A percentile compares a stretch with the other conserved stretches of the same genome.
Conservation (phyloP, 2,888 invertebrate species). For the Melanostoma scalare region DNA sequence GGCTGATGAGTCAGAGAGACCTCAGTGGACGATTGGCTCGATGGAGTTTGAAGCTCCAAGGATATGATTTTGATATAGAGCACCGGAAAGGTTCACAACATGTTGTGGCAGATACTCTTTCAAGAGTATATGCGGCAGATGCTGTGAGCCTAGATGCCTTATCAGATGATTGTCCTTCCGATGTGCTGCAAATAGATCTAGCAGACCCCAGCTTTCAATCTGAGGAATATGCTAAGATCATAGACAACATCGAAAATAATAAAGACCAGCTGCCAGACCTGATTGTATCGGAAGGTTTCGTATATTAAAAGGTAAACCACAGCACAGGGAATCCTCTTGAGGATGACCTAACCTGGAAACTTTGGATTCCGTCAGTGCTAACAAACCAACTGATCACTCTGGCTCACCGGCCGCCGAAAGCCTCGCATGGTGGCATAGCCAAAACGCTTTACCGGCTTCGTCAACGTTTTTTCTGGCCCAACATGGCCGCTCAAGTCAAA, state of each 20-base stretch:
- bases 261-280: constrained; percentile 14
- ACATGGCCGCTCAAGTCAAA: constrained; percentile 18
- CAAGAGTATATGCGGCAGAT: constrained; percentile 1
- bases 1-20: constrained; percentile 13
- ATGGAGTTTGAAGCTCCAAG: constrained; percentile 1
- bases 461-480: constrained; percentile 15
- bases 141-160: constrained; percentile 1
- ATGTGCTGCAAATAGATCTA: constrained; percentile 13
- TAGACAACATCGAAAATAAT: constrained; percentile 2
- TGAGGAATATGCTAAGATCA: constrained; percentile 6
- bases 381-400: constrained; percentile 2
- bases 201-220: constrained; percentile 12
- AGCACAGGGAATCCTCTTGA: constrained; percentile 15
- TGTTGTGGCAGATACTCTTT: constrained; percentile 6
- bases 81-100: constrained; percentile 1
- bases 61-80: neutral
- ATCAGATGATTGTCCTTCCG: neutral
- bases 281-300: constrained; percentile 2
- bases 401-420: constrained; percentile 11
- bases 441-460: constrained; percentile 6
- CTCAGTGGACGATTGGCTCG: neutral
- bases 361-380: constrained; percentile 9
- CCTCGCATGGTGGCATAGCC: constrained; percentile 8
- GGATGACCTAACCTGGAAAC: constrained; percentile 15
- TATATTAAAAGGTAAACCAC: constrained; percentile 4